Evolutionary conservation across 1,140 invertebrate genomes (phyloP), one percentile per base, ranked within the genome.

Genomic region (Zaprionus kolodkinae): DNA sequence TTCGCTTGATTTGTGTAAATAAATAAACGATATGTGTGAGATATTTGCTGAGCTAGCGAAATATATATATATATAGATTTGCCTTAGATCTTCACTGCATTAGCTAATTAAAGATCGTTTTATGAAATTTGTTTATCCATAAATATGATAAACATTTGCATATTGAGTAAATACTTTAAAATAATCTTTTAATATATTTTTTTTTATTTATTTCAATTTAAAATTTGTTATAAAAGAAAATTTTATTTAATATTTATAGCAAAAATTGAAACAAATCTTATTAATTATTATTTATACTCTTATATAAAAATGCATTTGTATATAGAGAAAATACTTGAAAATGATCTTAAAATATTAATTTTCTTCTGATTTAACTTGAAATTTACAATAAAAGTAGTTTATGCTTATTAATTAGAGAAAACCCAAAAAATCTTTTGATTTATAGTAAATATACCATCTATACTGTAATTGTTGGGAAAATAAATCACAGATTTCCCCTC

Each of bases 1-100:
- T 64, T 1, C 10, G 25, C 40, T 7, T 2, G 13, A 17, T 17
- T 52, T 68, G 40, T 59, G 11, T 68, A 36, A 59, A 59, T 48
- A 68, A 68, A 68, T 57, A 48, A 57, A 57, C 12, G 6, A 27
- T 48, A 62, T 55, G 25, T 7, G n/a, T n/a, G 63, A 30, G 33
- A n/a, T 45, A 45, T 33, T 45, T 35, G 13, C 36, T 27, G 9
- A 5, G 25, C 40, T 45, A 6, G 55, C 15, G 6, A 36, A 68
- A 30, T 30, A 68, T 43, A 25, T 12, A 30, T 30, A 68, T 43
- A 25, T 12, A 3, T 38, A 17, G 6, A 40, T 40, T 17, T 3
- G 7, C 7, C 3, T 45, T 15, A 9, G 2, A 10, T 45, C n/a
- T 3, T 3, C n/a, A 15, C n/a, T 9, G n/a, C 3, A 7, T 43